These are phyloP conservation scores for Epinotia bilunana DNA, from an alignment of 2,888 invertebrate species.

Conservation along the genomic window DNA sequence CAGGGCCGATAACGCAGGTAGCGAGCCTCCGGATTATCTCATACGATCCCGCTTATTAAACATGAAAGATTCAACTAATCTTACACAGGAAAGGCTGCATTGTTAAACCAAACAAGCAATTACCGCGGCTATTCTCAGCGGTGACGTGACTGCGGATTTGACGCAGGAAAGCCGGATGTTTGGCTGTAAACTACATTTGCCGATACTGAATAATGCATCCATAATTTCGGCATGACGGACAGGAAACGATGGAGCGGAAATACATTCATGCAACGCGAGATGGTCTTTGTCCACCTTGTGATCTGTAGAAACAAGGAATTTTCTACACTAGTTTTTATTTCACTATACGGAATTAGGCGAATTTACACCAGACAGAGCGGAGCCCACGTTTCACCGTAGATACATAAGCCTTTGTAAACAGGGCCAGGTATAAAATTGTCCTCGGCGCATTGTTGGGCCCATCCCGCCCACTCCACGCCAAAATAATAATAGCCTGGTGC, in stretches of 20 bases:
- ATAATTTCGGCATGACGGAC: slow-evolving; percentile 65
- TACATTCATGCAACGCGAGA: slow-evolving; percentile 59
- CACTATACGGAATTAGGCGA: slow-evolving; percentile 57
- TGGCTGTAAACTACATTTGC: slow-evolving; percentile 74
- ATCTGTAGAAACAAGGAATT: slow-evolving; percentile 63
- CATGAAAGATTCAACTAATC: slow-evolving; percentile 37
- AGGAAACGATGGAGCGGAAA: slow-evolving; percentile 72
- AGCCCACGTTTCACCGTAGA: slow-evolving; percentile 60
- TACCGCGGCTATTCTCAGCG: slow-evolving; percentile 42
- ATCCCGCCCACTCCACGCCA: slow-evolving; percentile 75
- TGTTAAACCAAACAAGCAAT: slow-evolving; percentile 44
- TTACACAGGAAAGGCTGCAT: slow-evolving; percentile 45
- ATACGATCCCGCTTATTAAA: slow-evolving; percentile 36
- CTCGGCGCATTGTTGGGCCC: slow-evolving; percentile 65
- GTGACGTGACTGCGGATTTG: slow-evolving; percentile 50
- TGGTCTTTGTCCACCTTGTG: slow-evolving; percentile 62
- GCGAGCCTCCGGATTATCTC: slow-evolving; percentile 51
- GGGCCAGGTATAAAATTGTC: slow-evolving; percentile 77
- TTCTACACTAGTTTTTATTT: slow-evolving; percentile 60
- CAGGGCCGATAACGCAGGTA: slow-evolving; percentile 66
- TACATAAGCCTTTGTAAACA: slow-evolving; percentile 75
- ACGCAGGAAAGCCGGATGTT: slow-evolving; percentile 78
- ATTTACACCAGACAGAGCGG: slow-evolving; percentile 72
- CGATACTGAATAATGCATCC: slow-evolving; percentile 62
- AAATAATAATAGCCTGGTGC: slow-evolving; percentile 70